phyloP scores from a whole-genome alignment of 2,113 vertebrate species.

The Jacana jacana region DNA sequence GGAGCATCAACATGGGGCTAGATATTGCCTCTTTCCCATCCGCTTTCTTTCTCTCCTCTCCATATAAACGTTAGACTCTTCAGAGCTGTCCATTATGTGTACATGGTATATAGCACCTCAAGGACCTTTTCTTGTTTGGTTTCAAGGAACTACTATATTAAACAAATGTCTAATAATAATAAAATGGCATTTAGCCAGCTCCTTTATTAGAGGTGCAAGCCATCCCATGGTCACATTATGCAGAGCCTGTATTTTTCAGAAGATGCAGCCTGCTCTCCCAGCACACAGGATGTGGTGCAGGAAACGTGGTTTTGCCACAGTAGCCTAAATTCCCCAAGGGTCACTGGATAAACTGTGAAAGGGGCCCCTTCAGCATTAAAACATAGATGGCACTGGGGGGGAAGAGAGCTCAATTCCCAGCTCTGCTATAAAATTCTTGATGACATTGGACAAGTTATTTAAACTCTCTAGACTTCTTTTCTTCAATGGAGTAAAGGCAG shows the following conservation, averaged over 20 bases:
- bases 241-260: not conserved
- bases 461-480: not conserved
- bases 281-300: not conserved
- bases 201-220: not conserved
- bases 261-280: not conserved
- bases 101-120: not conserved
- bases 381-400: not conserved
- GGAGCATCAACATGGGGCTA: not conserved
- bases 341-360: conserved; percentile 21
- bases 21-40: not conserved
- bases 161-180: conserved; percentile 9
- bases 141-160: conserved; percentile 8
- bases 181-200: conserved; percentile 39
- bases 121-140: not conserved
- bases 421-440: not conserved
- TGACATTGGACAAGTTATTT: not conserved
- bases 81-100: not conserved
- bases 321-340: not conserved
- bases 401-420: not conserved
- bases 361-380: not conserved
- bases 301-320: not conserved
- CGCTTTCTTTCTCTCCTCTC: not conserved
- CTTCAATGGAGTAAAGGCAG: not conserved
- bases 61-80: not conserved
- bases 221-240: not conserved